These are phyloP conservation scores for Tympanuchus pallidicinctus DNA, from an alignment of 2,113 vertebrate species.

Conservation along the genomic window DNA sequence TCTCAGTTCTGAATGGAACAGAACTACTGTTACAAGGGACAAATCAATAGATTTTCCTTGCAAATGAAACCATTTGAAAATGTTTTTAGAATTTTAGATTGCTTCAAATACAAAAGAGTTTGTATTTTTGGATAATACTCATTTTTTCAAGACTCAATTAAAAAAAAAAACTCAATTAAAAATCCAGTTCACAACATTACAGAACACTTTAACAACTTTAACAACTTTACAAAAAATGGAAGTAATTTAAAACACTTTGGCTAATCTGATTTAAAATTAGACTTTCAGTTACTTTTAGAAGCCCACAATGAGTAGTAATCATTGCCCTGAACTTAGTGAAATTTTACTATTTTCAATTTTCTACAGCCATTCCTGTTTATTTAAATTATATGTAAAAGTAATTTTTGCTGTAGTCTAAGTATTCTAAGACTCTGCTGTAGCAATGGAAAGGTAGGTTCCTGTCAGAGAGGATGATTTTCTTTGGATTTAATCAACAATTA, in stretches of 20 bases:
- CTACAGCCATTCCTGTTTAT: not conserved
- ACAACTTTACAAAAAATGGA: not conserved
- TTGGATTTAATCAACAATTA: not conserved
- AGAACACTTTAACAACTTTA: not conserved
- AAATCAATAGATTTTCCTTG: not conserved
- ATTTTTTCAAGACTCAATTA: not conserved
- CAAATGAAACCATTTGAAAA: not conserved
- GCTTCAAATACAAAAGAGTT: not conserved
- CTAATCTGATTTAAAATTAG: not conserved
- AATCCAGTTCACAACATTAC: not conserved
- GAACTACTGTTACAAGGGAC: not conserved
- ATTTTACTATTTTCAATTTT: not conserved
- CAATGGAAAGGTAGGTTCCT: accelerated
- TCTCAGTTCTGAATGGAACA: not conserved
- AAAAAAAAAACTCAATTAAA: not conserved
- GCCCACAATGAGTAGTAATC: not conserved
- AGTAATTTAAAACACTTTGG: not conserved
- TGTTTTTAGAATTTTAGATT: not conserved
- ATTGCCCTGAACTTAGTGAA: not conserved
- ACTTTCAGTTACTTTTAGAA: not conserved
- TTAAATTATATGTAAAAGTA: not conserved
- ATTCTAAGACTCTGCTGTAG: not conserved
- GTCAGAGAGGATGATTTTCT: not conserved
- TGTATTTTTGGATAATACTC: not conserved
- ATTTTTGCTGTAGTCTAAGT: not conserved